phyloP scores from a whole-genome alignment of 2,888 invertebrate genomes.

The Troides oblongomaculatus region DNA sequence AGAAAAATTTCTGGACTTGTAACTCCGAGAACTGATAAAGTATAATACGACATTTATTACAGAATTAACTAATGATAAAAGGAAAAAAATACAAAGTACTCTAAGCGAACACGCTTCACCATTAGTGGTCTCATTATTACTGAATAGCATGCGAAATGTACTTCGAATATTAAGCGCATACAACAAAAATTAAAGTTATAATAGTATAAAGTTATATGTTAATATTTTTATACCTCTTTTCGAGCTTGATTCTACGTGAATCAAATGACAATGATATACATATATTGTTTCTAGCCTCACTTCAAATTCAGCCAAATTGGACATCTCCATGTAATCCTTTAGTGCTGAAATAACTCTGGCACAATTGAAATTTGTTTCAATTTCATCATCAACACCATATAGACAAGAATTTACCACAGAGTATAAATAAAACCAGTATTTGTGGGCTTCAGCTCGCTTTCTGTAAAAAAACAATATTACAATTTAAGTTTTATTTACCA shows the following conservation, averaged over 20 bases:
- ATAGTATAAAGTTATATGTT: not conserved
- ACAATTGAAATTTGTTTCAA: conserved; percentile 41
- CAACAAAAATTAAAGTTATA: no score
- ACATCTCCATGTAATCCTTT: conserved; percentile 90
- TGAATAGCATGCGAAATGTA: no score
- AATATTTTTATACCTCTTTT: conserved; percentile 63
- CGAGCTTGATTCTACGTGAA: conserved; percentile 75
- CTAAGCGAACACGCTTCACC: no score
- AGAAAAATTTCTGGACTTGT: no score
- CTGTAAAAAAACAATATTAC: conserved; percentile 52
- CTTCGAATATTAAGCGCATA: no score
- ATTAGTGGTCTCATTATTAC: no score
- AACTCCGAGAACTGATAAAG: no score
- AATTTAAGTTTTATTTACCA: not conserved
- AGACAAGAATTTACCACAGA: conserved; percentile 84
- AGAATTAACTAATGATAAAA: no score
- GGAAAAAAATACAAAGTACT: no score
- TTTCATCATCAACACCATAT: conserved; percentile 31
- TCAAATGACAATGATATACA: conserved; percentile 89
- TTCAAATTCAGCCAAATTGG: conserved; percentile 91
- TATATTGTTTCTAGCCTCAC: conserved; percentile 88
- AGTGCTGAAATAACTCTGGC: conserved; percentile 77
- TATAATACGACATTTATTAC: no score
- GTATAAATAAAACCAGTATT: conserved; percentile 96
- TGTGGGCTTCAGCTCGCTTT: conserved; percentile 84